These are phyloP conservation scores for Gorsachius magnificus DNA, from an alignment of 2,797 vertebrate species.

Conservation along the genomic window DNA sequence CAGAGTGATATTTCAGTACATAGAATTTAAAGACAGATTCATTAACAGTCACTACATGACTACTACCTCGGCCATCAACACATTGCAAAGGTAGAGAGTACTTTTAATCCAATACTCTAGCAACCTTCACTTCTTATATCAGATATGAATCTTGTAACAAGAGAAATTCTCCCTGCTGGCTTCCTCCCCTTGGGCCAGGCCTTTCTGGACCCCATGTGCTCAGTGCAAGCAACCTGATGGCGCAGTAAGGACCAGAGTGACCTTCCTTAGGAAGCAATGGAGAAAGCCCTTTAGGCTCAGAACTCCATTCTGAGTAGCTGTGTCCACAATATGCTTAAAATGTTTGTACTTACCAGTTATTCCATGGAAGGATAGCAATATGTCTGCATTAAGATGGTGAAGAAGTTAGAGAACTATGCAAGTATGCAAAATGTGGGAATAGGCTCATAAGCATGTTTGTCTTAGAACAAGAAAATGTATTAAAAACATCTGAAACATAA, in stretches of 20 bases:
- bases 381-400: background rate
- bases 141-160: background rate
- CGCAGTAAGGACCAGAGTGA: background rate
- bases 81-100: background rate
- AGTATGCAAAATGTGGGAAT: background rate
- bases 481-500: conserved; percentile 19
- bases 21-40: background rate
- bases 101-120: background rate
- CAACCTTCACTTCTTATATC: background rate
- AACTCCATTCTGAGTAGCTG: background rate
- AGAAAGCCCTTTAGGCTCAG: background rate
- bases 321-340: background rate
- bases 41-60: background rate
- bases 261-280: background rate
- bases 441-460: background rate
- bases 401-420: background rate
- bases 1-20: background rate
- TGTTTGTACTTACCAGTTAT: background rate
- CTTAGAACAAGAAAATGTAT: background rate
- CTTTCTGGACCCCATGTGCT: background rate
- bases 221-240: background rate
- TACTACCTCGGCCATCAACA: background rate
- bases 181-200: background rate
- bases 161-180: background rate
- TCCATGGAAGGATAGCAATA: background rate